These are phyloP conservation scores for Tenebrosternarchus preto DNA, from an alignment of 2,113 vertebrate species.

Conservation along the genomic window DNA sequence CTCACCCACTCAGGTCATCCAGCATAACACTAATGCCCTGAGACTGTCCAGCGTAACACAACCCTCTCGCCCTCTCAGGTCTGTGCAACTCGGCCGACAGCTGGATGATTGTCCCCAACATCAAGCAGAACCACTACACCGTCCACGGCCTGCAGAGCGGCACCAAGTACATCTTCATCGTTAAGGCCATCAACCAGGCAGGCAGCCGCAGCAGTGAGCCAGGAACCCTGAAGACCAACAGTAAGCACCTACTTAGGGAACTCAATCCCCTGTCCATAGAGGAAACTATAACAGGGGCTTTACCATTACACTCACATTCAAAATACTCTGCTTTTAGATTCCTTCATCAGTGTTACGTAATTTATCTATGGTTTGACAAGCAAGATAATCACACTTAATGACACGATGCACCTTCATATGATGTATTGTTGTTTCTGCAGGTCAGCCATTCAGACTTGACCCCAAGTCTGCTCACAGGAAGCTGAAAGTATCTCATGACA, in stretches of 20 bases:
- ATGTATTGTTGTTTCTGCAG: slow-evolving; percentile 65
- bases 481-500: slow-evolving; percentile 94
- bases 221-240: slow-evolving; percentile 96
- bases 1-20: neutral
- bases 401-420: neutral
- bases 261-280: too few relatives aligned
- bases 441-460: slow-evolving; percentile 97
- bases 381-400: neutral
- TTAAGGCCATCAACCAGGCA: slow-evolving; percentile 98
- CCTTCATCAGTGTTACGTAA: neutral
- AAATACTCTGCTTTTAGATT: neutral
- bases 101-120: slow-evolving; percentile 99
- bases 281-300: too few relatives aligned
- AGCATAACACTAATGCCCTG: too few relatives aligned
- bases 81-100: slow-evolving; percentile 97
- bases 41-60: too few relatives aligned
- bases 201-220: slow-evolving; percentile 93
- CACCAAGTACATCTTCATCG: slow-evolving; percentile 95
- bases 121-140: slow-evolving; percentile 98
- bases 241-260: slow-evolving; percentile 70
- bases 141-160: slow-evolving; percentile 96
- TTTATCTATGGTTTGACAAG: neutral
- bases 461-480: slow-evolving; percentile 95
- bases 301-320: too few relatives aligned
- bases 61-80: slow-evolving; percentile 72